Conservation (phyloP, 1,140 invertebrate genomes). For the Micrasema longulum region DNA sequence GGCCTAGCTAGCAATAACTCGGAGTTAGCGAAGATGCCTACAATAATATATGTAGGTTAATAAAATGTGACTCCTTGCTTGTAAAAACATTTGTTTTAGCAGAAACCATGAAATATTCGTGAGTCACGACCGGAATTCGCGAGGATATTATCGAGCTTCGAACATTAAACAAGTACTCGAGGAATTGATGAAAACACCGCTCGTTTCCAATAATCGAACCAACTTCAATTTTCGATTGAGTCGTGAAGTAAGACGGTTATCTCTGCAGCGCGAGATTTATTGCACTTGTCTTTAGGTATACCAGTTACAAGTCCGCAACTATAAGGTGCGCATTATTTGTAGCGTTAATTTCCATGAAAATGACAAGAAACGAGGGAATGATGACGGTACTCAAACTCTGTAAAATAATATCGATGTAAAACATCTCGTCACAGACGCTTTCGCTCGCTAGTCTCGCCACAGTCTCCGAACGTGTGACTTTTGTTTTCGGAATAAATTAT, state of each 20-base stretch:
- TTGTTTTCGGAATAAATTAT: conserved; percentile 22
- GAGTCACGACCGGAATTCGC: conserved; percentile 53
- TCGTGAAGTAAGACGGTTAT: conserved; percentile 37
- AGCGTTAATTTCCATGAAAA: too few species aligned
- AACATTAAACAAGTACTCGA: conserved; percentile 25
- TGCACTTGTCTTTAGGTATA: conserved; percentile 11
- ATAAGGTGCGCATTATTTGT: too few species aligned
- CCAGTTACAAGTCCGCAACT: too few species aligned
- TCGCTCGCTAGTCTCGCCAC: not conserved
- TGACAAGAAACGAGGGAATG: too few species aligned
- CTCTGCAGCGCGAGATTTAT: conserved; percentile 27
- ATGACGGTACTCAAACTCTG: too few species aligned
- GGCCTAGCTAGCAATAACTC: conserved; percentile 45
- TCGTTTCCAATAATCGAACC: conserved; percentile 34
- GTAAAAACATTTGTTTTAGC: conserved; percentile 52
- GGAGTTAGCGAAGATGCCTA: conserved; percentile 41
- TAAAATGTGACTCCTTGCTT: conserved; percentile 48
- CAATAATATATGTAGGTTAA: conserved; percentile 52
- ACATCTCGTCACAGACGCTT: too few species aligned
- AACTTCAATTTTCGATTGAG: conserved; percentile 38
- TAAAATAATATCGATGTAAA: too few species aligned
- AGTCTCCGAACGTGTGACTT: not conserved
- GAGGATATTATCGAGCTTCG: conserved; percentile 44
- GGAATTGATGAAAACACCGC: conserved; percentile 36
- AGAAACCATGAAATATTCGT: conserved; percentile 52